Evolutionary conservation across 2,113 vertebrate genomes (phyloP).

Genomic region (Lonchura striata): DNA sequence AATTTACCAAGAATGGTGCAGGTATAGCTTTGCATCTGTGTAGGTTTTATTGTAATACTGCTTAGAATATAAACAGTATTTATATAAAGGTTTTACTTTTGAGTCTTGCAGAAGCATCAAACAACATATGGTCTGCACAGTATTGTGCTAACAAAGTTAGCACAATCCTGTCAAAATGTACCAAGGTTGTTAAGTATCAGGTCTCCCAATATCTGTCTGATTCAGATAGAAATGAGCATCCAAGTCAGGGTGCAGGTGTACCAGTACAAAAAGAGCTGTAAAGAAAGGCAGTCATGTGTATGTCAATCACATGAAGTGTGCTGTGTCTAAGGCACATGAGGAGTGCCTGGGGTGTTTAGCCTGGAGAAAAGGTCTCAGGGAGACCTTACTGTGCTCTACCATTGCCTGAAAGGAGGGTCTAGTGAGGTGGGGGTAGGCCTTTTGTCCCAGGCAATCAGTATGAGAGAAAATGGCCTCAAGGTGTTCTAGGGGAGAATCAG

Average conservation of each 20-base stretch:
- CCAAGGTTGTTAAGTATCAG: not conserved
- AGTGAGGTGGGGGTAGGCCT: not conserved
- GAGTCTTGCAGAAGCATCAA: not conserved
- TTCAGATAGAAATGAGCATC: not conserved
- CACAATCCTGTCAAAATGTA: not conserved
- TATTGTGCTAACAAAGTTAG: not conserved
- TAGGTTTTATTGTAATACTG: not conserved
- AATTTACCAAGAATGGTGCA: not conserved
- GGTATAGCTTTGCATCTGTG: not conserved
- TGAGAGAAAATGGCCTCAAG: not conserved
- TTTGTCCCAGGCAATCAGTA: not conserved
- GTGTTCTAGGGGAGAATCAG: not conserved
- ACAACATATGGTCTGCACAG: not conserved
- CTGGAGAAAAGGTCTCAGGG: not conserved
- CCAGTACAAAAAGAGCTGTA: not conserved
- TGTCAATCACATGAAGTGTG: not conserved
- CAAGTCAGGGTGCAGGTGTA: not conserved
- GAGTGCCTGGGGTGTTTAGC: not conserved
- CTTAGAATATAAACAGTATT: not conserved
- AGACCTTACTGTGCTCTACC: not conserved
- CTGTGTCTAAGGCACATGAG: rapidly evolving
- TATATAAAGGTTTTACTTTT: not conserved
- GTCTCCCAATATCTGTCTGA: not conserved
- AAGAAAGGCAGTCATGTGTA: not conserved
- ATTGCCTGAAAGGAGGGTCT: not conserved